Evolutionary conservation across 1,140 invertebrate species (phyloP).

Genomic region (Leptinotarsa texana): DNA sequence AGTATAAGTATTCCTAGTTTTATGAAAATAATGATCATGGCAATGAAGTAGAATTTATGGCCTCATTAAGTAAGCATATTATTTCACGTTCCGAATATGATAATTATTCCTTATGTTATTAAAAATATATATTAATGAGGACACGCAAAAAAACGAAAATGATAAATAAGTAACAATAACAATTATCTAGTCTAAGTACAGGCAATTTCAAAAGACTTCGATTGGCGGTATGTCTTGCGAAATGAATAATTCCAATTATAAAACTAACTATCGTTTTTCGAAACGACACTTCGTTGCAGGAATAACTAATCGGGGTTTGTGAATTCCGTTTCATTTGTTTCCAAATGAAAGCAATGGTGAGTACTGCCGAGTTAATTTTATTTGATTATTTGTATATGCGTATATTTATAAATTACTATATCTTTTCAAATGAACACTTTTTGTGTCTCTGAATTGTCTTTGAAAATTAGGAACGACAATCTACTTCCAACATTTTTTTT

Average conservation of each 20-base stretch:
- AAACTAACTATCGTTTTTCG: not conserved
- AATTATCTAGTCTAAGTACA: not conserved
- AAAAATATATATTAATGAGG: constrained; percentile 7
- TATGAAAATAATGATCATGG: constrained; percentile 2
- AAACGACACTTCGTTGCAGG: not conserved
- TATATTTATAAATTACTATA: too few relatives aligned
- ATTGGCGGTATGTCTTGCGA: not conserved
- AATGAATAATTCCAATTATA: too few relatives aligned
- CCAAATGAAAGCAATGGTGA: too few relatives aligned
- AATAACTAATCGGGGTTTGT: not conserved
- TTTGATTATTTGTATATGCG: too few relatives aligned
- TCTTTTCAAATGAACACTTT: too few relatives aligned
- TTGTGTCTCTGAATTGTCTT: too few relatives aligned
- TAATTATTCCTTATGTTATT: constrained; percentile 7
- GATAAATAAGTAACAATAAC: constrained; percentile 1
- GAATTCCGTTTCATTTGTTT: not conserved
- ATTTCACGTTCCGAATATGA: not conserved
- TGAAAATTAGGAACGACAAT: too few relatives aligned
- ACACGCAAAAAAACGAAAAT: constrained; percentile 1
- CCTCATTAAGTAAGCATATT: not conserved
- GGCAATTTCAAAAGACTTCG: not conserved
- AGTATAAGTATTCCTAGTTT: not conserved
- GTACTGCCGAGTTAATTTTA: too few relatives aligned
- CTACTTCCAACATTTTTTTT: too few relatives aligned
- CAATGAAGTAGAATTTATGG: constrained; percentile 5